Percentiles rank a stretch among this genome's conserved stretches.
Evolutionary conservation across 2,797 vertebrate species (phyloP).

Genomic region (Lagothrix lagotricha): DNA sequence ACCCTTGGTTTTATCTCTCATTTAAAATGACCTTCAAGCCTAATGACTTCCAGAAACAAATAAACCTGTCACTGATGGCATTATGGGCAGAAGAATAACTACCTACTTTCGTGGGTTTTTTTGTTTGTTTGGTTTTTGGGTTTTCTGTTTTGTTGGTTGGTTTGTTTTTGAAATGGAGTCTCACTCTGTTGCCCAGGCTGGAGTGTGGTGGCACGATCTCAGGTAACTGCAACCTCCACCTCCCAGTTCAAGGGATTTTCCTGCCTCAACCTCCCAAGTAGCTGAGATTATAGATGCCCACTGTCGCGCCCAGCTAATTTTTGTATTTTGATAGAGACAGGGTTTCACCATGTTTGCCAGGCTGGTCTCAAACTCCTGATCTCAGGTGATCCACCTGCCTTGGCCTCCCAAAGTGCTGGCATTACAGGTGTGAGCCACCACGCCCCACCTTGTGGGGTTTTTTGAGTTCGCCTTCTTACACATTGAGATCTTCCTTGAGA

Average conservation of each 20-base stretch:
- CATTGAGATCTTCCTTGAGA: not conserved
- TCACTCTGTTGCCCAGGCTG: too few relatives aligned
- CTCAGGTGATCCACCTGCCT: not conserved
- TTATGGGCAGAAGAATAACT: not conserved
- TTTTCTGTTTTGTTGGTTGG: accelerated
- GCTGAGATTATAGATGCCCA: not conserved
- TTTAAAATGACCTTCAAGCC: not conserved
- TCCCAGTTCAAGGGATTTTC: not conserved
- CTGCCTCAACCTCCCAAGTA: not conserved
- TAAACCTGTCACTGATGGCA: not conserved
- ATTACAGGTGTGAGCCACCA: not conserved
- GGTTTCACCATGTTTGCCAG: not conserved
- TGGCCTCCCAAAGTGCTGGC: not conserved
- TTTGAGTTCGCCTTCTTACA: not conserved
- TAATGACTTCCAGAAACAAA: not conserved
- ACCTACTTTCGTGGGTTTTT: not conserved
- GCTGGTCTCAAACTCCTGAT: not conserved
- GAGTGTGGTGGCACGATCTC: too few relatives aligned
- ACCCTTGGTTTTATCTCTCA: not conserved
- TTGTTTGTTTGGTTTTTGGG: not conserved
- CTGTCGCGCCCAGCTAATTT: too few relatives aligned
- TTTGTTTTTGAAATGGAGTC: too few relatives aligned
- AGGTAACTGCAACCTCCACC: not conserved
- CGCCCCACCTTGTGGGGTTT: accelerated
- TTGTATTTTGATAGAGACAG: too few relatives aligned